Evolutionary conservation across 2,888 invertebrate genomes (phyloP).

Genomic region (Drosophila tanythrix): DNA sequence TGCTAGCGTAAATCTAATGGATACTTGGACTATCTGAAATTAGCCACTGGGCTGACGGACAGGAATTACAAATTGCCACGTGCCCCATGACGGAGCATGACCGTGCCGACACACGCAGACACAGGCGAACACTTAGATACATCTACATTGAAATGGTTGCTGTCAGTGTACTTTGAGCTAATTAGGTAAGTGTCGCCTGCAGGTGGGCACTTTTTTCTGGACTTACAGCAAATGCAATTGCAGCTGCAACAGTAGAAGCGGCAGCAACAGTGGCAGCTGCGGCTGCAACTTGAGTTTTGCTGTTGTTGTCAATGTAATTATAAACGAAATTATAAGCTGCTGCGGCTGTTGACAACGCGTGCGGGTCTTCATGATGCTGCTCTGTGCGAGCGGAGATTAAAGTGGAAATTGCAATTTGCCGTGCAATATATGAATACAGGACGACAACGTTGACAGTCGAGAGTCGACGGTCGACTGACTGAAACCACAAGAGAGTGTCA

Average conservation of each 20-base stretch:
- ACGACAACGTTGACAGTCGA: conserved; percentile 23
- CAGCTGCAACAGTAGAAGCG: conserved; percentile 25
- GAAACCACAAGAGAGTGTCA: conserved; percentile 34
- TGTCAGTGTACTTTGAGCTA: conserved; percentile 58
- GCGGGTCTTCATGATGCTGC: not conserved
- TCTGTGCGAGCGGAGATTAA: conserved; percentile 69
- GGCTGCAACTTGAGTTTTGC: conserved; percentile 47
- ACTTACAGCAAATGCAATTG: conserved; percentile 32
- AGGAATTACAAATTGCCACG: conserved; percentile 24
- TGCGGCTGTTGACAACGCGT: conserved; percentile 53
- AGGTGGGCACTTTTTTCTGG: conserved; percentile 61
- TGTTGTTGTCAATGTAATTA: conserved; percentile 70
- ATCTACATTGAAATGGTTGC: conserved; percentile 34
- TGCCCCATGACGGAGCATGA: conserved; percentile 12
- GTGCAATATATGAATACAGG: conserved; percentile 64
- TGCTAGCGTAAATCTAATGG: conserved; percentile 25
- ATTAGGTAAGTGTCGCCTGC: conserved; percentile 73
- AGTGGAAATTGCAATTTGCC: conserved; percentile 79
- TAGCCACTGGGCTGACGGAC: conserved; percentile 26
- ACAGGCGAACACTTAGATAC: not conserved
- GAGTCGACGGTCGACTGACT: conserved; percentile 21
- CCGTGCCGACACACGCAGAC: not conserved
- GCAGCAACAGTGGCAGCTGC: conserved; percentile 14
- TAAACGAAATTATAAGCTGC: conserved; percentile 78
- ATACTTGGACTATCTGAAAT: conserved; percentile 34